Percentiles rank a stretch among this genome's conserved stretches.
phyloP scores from a whole-genome alignment of 1,140 invertebrate genomes.

The Pseudoatta argentina region DNA sequence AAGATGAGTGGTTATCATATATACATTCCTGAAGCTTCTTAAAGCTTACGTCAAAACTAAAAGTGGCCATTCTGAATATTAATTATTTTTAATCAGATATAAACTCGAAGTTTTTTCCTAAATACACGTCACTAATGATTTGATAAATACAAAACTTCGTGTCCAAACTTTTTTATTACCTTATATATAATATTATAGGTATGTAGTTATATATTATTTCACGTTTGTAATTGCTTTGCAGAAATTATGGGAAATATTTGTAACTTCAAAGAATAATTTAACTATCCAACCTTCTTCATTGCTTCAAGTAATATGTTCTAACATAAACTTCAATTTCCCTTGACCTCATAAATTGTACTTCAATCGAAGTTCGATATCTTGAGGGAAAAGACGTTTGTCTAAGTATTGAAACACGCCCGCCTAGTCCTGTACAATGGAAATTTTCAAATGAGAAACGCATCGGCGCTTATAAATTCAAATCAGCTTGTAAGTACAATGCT shows the following conservation, averaged over 20 bases:
- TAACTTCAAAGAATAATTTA: not conserved
- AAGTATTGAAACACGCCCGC: conserved; percentile 24
- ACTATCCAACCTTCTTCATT: not conserved
- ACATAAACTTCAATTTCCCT: not conserved
- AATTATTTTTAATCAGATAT: too few species aligned
- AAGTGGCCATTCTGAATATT: too few species aligned
- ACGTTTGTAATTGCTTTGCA: not conserved
- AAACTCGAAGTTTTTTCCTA: too few species aligned
- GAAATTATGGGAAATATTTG: not conserved
- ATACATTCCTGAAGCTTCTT: too few species aligned
- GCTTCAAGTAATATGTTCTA: not conserved
- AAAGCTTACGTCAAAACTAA: too few species aligned
- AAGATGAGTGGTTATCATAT: too few species aligned
- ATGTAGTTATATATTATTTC: not conserved
- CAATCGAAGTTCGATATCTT: conserved; percentile 18
- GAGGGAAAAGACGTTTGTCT: not conserved
- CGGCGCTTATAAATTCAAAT: conserved; percentile 73
- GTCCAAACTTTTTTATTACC: too few species aligned
- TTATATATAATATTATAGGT: too few species aligned
- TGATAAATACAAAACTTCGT: too few species aligned
- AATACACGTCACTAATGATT: too few species aligned
- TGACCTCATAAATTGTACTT: conserved; percentile 3
- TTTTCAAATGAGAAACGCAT: conserved; percentile 46
- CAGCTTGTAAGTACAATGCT: conserved; percentile 45
- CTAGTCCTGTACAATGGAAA: conserved; percentile 37